Evolutionary conservation across 2,797 vertebrate species (phyloP).

Genomic region (Pseudochirops corinnae): DNA sequence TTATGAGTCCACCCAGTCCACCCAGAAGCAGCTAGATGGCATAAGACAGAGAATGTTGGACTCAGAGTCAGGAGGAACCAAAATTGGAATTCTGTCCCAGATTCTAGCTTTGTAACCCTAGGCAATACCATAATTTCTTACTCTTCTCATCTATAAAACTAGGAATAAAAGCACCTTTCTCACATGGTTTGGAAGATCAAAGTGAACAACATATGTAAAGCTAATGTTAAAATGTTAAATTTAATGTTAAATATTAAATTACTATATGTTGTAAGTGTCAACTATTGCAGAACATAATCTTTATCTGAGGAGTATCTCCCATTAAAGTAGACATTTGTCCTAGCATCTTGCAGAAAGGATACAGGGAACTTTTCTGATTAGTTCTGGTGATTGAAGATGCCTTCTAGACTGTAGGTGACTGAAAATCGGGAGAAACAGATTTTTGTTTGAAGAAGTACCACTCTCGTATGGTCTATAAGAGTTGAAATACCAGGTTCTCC

Average conservation of each 20-base stretch:
- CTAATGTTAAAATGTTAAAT: too few species aligned
- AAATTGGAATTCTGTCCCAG: neutral
- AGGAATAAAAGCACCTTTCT: neutral
- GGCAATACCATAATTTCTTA: neutral
- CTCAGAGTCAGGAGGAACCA: neutral
- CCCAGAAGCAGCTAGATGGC: neutral
- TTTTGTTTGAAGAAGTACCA: neutral
- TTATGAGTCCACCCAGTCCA: neutral
- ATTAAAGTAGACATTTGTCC: neutral
- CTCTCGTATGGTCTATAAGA: neutral
- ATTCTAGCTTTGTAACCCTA: neutral
- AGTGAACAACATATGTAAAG: neutral
- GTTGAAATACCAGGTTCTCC: neutral
- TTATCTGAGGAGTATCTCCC: neutral
- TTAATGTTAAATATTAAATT: neutral
- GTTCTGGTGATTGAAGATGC: neutral
- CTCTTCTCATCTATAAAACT: neutral
- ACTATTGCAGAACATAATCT: neutral
- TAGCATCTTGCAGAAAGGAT: neutral
- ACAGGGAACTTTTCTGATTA: slow-evolving; percentile 17
- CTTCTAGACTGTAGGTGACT: neutral
- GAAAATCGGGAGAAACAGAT: neutral
- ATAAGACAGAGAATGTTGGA: neutral
- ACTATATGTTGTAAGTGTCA: neutral
- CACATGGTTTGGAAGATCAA: neutral